Conservation (phyloP, 2,113 vertebrate genomes). For the Chiloscyllium plagiosum region DNA sequence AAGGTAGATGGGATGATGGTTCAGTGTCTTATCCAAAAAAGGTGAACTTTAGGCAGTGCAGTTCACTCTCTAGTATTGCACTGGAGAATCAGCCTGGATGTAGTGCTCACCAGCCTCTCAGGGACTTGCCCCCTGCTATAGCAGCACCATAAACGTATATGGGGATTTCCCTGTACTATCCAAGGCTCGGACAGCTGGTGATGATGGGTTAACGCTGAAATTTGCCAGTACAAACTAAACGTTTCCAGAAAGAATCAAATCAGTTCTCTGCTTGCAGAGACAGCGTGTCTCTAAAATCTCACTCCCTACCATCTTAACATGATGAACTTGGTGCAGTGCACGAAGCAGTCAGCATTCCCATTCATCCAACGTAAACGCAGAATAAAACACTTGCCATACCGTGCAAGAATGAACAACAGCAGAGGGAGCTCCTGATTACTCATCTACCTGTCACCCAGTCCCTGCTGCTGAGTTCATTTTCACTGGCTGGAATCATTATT, state of each 20-base stretch:
- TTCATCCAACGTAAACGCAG: not conserved
- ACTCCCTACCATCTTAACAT: not conserved
- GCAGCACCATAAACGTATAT: not conserved
- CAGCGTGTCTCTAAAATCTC: not conserved
- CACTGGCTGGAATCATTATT: not conserved
- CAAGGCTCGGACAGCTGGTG: not conserved
- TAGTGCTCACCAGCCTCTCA: not conserved
- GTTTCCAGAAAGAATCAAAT: not conserved
- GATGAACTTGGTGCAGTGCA: too few relatives aligned
- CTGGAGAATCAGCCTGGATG: not conserved
- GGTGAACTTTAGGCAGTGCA: not conserved
- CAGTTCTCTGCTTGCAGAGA: not conserved
- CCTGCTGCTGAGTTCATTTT: not conserved
- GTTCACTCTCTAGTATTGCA: not conserved
- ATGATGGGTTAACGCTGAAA: not conserved
- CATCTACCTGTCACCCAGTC: not conserved
- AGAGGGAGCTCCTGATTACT: not conserved
- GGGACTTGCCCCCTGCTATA: too few relatives aligned
- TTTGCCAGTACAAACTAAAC: not conserved
- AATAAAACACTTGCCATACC: not conserved
- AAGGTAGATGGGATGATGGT: not conserved
- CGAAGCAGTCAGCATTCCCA: not conserved
- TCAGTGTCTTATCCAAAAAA: not conserved
- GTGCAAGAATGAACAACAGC: not conserved
- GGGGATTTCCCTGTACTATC: not conserved